Evolutionary conservation across 53 echinoderm and acorn worm species (phyloP).

Genomic region (Paracentrotus lividus): DNA sequence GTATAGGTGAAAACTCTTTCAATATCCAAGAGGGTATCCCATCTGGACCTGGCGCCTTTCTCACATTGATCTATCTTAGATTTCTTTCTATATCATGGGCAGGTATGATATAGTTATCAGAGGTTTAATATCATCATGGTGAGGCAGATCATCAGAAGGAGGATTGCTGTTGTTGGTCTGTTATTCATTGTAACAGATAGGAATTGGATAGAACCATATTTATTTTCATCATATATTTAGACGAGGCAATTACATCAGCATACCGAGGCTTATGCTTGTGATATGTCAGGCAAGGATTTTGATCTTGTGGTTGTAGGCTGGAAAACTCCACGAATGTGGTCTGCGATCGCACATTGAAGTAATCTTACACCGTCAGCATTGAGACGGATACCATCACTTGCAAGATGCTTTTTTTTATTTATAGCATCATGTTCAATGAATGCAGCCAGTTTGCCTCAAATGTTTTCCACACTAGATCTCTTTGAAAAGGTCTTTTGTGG

Average conservation of each 20-base stretch:
- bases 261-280: no score
- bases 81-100: neutral
- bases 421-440: neutral
- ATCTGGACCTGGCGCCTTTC: neutral
- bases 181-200: no score
- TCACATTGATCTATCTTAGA: neutral
- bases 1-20: no score
- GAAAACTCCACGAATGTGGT: no score
- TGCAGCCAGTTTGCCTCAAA: neutral
- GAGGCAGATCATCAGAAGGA: no score
- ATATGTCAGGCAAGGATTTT: no score
- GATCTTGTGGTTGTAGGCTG: neutral
- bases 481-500: neutral
- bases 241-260: no score
- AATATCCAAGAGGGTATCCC: no score
- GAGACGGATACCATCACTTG: neutral
- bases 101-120: conserved; percentile 1
- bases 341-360: neutral
- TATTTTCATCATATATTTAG: no score
- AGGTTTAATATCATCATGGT: no score
- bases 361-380: neutral
- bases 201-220: no score
- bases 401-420: neutral
- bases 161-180: no score
- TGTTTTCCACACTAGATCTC: neutral